Percentiles rank a stretch among this genome's conserved stretches.
Conservation (phyloP, 2,113 vertebrate species). For the Nibea coibor region DNA sequence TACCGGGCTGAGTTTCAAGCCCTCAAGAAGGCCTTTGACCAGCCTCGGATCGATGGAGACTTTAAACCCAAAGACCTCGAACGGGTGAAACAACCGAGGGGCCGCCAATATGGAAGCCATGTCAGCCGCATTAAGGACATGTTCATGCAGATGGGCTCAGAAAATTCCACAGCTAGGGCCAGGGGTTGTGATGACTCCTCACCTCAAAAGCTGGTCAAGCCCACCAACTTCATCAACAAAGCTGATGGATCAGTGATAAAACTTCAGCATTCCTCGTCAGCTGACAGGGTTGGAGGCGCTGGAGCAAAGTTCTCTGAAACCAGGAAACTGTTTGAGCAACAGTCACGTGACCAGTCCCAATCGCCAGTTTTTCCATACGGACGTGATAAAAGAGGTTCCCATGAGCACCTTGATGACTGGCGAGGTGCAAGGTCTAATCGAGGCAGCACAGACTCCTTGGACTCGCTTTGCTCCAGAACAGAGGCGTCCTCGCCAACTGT, state of each 20-base stretch:
- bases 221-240: slow-evolving; percentile 93
- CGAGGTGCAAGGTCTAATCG: slow-evolving; percentile 89
- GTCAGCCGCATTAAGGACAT: slow-evolving; percentile 99
- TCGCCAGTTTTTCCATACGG: slow-evolving; percentile 89
- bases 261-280: slow-evolving; percentile 88
- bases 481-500: slow-evolving; percentile 96
- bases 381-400: slow-evolving; percentile 88
- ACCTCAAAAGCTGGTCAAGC: slow-evolving; percentile 89
- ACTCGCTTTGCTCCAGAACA: slow-evolving; percentile 94
- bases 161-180: slow-evolving; percentile 81
- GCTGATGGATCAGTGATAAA: slow-evolving; percentile 90
- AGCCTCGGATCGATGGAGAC: slow-evolving; percentile 89
- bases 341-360: slow-evolving; percentile 85
- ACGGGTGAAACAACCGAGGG: slow-evolving; percentile 89
- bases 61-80: slow-evolving; percentile 88
- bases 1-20: slow-evolving; percentile 99
- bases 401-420: slow-evolving; percentile 91
- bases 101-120: slow-evolving; percentile 95
- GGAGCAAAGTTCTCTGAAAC: slow-evolving; percentile 96
- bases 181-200: slow-evolving; percentile 85
- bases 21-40: slow-evolving; percentile 96
- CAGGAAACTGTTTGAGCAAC: slow-evolving; percentile 95
- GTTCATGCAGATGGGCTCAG: slow-evolving; percentile 98
- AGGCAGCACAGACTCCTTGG: slow-evolving; percentile 95
- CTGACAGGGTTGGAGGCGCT: slow-evolving; percentile 88